Evolutionary conservation across 2,888 invertebrate genomes (phyloP), one percentile per base, ranked within the genome.

Genomic region (Phortica magna): DNA sequence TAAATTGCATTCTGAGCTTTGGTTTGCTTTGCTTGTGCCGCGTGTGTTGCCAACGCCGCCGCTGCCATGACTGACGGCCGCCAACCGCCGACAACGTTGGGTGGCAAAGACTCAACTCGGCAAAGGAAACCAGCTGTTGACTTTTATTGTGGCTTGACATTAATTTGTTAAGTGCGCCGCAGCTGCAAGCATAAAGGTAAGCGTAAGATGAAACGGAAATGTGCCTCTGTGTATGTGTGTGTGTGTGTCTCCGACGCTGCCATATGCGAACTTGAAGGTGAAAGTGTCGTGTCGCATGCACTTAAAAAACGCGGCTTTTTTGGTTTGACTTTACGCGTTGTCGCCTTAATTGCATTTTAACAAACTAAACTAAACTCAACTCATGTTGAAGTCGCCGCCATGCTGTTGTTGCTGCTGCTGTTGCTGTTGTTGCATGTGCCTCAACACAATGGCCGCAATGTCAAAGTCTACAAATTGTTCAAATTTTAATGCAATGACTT

Each of bases 71-170:
- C 31, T 31, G 31, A 31, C 31, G 31, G 31, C 31, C 31, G 31
- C 31, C 31, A 31, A 31, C 31, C 31, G 1, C 31, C 31, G 31
- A 31, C 31, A 31, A 31, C 0, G 31, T 31, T 31, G 31, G 31
- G 31, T 31, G 31, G 31, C 31, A 31, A 48, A 48, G 48, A 12
- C 14, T 48, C 22, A 48, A 41, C 42, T 3, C 70, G 48, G 61
- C 41, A 61, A 19, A 78, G 57, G 59, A 79, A 83, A 82, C 80
- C 87, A 85, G 85, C 88, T 87, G 85, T 86, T 86, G 86, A 84
- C 84, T 86, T 85, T 86, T 86, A 86, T 86, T 87, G 85, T 86
- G 85, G 85, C 88, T 82, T 85, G 86, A 87, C 87, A 85, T 85
- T 85, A 85, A 85, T 87, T 85, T 85, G 85, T 85, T 87, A 85